Conservation (phyloP, 2,113 vertebrate species). For the Aegithalos caudatus region DNA sequence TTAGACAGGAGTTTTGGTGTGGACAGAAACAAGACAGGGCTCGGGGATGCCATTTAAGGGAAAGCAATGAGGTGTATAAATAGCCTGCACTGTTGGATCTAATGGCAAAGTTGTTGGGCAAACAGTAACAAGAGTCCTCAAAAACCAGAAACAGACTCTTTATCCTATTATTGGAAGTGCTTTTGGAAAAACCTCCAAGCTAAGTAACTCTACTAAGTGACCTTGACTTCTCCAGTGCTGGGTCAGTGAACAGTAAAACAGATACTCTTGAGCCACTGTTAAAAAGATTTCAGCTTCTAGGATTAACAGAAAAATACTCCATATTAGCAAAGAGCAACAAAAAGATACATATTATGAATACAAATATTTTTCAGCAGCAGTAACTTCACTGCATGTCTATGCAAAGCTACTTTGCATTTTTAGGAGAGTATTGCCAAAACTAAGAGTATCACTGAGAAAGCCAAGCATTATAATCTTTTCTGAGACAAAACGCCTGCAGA, state of each 20-base stretch:
- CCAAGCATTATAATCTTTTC: neutral
- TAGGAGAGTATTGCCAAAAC: neutral
- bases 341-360: neutral
- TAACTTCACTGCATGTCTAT: neutral
- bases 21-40: conserved; percentile 1
- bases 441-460: neutral
- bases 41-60: conserved; percentile 2
- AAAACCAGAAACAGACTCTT: neutral
- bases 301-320: neutral
- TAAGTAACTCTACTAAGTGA: neutral
- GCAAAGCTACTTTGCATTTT: neutral
- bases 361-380: neutral
- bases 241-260: neutral
- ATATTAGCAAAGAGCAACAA: neutral
- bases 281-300: neutral
- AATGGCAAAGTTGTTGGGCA: neutral
- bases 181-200: neutral
- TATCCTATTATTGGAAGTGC: neutral
- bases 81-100: neutral
- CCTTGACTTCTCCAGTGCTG: neutral
- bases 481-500: neutral
- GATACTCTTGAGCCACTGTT: neutral
- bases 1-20: neutral
- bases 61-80: conserved; percentile 14
- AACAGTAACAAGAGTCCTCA: neutral